These are phyloP conservation scores for Lutraria rhynchaena DNA, from an alignment of 1,140 invertebrate genomes.

Conservation along the genomic window DNA sequence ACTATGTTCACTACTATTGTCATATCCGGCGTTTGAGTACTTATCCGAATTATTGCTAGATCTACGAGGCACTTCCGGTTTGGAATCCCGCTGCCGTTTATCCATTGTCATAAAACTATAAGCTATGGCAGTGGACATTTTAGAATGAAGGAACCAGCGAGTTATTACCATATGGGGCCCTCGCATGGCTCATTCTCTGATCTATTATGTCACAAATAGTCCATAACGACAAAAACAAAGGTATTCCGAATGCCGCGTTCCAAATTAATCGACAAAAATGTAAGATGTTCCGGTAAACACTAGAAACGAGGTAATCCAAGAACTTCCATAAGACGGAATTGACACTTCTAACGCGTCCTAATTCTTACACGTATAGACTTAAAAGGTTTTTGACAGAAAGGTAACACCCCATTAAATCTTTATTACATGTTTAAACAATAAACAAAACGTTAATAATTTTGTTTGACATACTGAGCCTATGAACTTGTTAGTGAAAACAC, in stretches of 20 bases:
- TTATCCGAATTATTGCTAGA: slow-evolving; percentile 12
- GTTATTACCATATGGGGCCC: background rate
- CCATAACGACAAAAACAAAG: background rate
- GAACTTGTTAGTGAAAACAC: too few species aligned
- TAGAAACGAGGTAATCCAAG: too few species aligned
- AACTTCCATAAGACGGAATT: too few species aligned
- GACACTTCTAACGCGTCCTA: too few species aligned
- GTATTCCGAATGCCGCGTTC: background rate
- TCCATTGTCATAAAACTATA: slow-evolving; percentile 55
- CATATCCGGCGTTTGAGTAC: slow-evolving; percentile 38
- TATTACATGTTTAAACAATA: too few species aligned
- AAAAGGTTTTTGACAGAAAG: too few species aligned
- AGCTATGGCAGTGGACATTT: slow-evolving; percentile 53
- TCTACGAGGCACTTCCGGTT: background rate
- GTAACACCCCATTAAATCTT: too few species aligned
- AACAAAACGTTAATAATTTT: too few species aligned
- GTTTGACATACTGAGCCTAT: too few species aligned
- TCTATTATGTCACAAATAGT: background rate
- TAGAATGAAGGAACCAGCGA: slow-evolving; percentile 21
- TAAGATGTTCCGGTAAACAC: too few species aligned
- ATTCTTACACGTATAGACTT: too few species aligned
- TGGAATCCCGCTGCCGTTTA: background rate
- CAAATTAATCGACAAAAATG: too few species aligned
- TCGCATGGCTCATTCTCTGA: slow-evolving; percentile 48
- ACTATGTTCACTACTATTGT: slow-evolving; percentile 38